Evolutionary conservation across 2,888 invertebrate genomes (phyloP).

Genomic region (Embidobia sp.): DNA sequence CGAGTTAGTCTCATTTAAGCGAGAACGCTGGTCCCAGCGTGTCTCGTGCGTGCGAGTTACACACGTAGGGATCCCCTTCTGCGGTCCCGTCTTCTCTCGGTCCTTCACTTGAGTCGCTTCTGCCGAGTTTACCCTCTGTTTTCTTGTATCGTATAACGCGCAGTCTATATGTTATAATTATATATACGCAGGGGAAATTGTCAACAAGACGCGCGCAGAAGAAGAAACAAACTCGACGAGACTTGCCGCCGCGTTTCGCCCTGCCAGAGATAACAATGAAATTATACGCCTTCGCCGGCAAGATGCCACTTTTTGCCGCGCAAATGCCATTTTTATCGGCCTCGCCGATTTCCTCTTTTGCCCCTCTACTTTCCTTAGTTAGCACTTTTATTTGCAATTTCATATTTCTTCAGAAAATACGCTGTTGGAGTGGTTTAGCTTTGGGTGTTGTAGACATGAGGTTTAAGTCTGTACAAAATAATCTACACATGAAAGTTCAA

Average conservation of each 20-base stretch:
- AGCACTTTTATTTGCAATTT: too few relatives aligned
- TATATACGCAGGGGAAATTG: conserved; percentile 57
- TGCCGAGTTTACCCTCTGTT: conserved; percentile 64
- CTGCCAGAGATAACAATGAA: conserved; percentile 33
- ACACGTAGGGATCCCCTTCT: conserved; percentile 66
- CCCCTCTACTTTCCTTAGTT: too few relatives aligned
- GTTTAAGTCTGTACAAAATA: too few relatives aligned
- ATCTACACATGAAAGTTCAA: too few relatives aligned
- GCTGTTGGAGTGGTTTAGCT: too few relatives aligned
- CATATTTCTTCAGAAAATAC: too few relatives aligned
- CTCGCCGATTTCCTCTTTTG: too few relatives aligned
- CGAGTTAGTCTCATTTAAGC: conserved; percentile 77
- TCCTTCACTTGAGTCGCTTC: conserved; percentile 7
- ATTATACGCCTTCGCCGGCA: conserved; percentile 10
- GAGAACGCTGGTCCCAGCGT: conserved; percentile 71
- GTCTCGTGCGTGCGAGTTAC: conserved; percentile 69
- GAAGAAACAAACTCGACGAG: conserved; percentile 47
- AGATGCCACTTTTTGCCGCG: too few relatives aligned
- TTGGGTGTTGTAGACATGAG: too few relatives aligned
- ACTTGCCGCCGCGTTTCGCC: conserved; percentile 30
- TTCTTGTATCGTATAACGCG: conserved; percentile 63
- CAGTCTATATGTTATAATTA: conserved; percentile 64
- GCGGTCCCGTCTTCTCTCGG: conserved; percentile 55
- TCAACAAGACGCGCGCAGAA: conserved; percentile 54
- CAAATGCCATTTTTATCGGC: too few relatives aligned